Percentiles rank a stretch among this genome's conserved stretches.
These are phyloP conservation scores for Orycteropus afer DNA, from an alignment of 2,113 vertebrate genomes.

Conservation along the genomic window DNA sequence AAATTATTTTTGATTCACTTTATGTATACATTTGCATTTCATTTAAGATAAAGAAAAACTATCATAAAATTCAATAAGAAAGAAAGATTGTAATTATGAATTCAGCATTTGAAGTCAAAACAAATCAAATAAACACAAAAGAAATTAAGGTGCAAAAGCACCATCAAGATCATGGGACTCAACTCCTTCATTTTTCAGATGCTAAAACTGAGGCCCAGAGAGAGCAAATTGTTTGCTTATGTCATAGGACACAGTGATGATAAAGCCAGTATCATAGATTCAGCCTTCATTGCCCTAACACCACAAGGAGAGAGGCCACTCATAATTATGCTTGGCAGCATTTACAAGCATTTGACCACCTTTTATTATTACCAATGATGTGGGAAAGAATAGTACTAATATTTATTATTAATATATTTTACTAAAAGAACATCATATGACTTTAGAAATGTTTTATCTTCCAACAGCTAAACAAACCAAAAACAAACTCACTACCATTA, in stretches of 20 bases:
- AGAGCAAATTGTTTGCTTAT: accelerated
- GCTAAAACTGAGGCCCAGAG: background rate
- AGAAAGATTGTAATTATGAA: no score
- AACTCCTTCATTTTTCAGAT: accelerated
- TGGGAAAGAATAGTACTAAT: no score
- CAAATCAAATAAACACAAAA: accelerated
- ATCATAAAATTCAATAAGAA: accelerated
- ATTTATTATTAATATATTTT: accelerated
- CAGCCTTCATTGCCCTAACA: accelerated
- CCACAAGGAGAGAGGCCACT: background rate
- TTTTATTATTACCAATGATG: background rate
- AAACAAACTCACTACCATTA: no score
- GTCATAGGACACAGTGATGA: accelerated
- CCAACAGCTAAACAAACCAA: no score
- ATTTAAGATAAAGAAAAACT: background rate
- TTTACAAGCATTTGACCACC: background rate
- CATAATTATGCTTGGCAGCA: background rate
- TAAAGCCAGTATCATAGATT: background rate
- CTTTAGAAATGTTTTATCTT: background rate
- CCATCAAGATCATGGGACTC: accelerated
- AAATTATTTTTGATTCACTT: background rate
- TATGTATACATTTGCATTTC: no score
- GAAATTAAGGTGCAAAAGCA: no score
- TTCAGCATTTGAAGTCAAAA: background rate
- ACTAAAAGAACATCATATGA: no score